Evolutionary conservation across 2,113 vertebrate genomes (phyloP), one percentile per base, ranked within the genome.

Genomic region (Damaliscus lunatus): DNA sequence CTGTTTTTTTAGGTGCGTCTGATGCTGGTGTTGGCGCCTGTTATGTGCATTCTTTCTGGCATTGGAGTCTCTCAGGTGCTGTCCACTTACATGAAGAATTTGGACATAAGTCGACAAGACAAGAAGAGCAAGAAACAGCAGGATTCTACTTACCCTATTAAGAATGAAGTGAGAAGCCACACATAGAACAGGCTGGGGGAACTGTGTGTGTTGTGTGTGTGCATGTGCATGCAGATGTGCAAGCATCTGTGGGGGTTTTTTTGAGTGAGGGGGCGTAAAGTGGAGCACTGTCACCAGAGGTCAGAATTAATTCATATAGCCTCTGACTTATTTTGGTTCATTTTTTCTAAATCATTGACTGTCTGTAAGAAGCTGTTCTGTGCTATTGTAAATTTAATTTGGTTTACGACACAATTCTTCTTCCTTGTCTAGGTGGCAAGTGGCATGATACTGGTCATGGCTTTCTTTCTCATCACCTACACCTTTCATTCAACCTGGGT

Each of bases 401-500:
- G 96, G n/a, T 64, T 97, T 94, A 89, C 10, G 29, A 25, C 40
- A 86, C 31, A 53, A 3, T 1, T 0, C 0, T 1, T 0, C 0
- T 96, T 96, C 48, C 67, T 94, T 78, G 14, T 31, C 0, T 94
- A 99, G 99, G 99, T 99, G 97, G 99, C 99, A 96, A 99, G 99
- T n/a, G 99, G 99, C 62, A 99, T 99, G 99, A 99, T 99, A 98
- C 95, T 99, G 97, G 99, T 99, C 97, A 99, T 99, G 99, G 99
- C 99, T 1, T 99, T 99, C 98, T 99, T 99, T 98, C 99, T 99
- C 48, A 99, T 99, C 97, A 99, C 99, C 1, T 99, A 99, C 97
- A 99, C 99, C 55, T 99, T 99, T 98, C 99, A 99, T 98, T 99
- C 99, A 3, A 99, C 99, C n/a, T 99, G 99, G 99, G 99, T 99